Percentiles rank a stretch among this genome's conserved stretches.
Evolutionary conservation across 2,888 invertebrate genomes (phyloP).

Genomic region (Trachelus stipa): DNA sequence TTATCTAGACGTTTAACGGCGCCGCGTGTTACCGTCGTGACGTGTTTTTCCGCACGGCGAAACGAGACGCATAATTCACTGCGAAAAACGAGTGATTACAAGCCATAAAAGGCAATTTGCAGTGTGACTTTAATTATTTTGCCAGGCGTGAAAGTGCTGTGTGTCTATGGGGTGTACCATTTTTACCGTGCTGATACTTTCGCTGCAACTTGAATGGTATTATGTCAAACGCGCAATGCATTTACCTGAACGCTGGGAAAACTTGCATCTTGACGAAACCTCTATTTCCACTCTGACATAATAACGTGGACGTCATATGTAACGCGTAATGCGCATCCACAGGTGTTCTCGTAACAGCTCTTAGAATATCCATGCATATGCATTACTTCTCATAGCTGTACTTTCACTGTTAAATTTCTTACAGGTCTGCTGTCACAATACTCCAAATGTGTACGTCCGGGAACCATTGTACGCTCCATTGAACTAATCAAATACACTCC

Average conservation of each 20-base stretch:
- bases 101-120: conserved; percentile 5
- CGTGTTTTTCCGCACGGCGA: background rate
- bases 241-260: background rate
- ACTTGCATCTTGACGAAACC: background rate
- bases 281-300: background rate
- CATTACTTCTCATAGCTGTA: background rate
- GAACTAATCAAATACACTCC: background rate
- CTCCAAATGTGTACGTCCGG: background rate
- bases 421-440: background rate
- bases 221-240: background rate
- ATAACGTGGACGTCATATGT: background rate
- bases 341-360: background rate
- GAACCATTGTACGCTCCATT: background rate
- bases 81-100: background rate
- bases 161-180: conserved; percentile 31
- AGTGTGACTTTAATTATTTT: conserved; percentile 38
- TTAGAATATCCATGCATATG: background rate
- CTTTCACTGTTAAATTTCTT: background rate
- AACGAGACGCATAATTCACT: background rate
- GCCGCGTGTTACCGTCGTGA: background rate
- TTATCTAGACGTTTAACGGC: background rate
- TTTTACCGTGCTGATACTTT: conserved; percentile 45
- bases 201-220: conserved; percentile 46
- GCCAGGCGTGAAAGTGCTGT: conserved; percentile 36
- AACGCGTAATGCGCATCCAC: background rate